phyloP scores from a whole-genome alignment of 2,113 vertebrate genomes.

The Rhizomys pruinosus region DNA sequence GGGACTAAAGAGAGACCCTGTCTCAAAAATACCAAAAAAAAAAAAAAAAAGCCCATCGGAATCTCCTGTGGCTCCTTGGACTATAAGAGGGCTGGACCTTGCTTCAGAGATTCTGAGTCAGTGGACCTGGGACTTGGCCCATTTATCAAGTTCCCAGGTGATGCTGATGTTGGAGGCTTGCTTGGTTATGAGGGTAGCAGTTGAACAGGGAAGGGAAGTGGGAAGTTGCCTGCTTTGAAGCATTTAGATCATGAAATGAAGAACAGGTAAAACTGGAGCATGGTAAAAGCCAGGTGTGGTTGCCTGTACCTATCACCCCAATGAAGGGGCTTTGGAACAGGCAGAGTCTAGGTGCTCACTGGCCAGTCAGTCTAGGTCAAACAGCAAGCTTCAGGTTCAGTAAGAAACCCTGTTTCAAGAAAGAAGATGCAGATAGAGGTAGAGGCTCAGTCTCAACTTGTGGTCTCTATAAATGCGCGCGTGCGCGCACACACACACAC shows the following conservation, averaged over 20 bases:
- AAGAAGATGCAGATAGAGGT: neutral
- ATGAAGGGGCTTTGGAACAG: neutral
- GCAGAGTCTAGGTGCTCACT: neutral
- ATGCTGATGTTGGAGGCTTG: too few relatives aligned
- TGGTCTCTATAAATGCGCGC: too few relatives aligned
- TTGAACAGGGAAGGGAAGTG: neutral
- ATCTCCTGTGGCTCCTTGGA: neutral
- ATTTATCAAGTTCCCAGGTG: neutral
- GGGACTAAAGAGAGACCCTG: too few relatives aligned
- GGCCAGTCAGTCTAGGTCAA: neutral
- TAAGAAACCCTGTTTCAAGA: neutral
- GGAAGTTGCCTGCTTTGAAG: neutral
- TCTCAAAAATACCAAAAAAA: too few relatives aligned
- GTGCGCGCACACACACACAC: too few relatives aligned
- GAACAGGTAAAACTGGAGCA: neutral
- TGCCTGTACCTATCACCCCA: too few relatives aligned
- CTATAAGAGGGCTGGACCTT: too few relatives aligned
- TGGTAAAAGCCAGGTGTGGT: neutral
- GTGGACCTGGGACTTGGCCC: neutral
- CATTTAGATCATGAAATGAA: too few relatives aligned
- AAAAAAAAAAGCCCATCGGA: neutral
- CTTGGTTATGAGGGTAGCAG: neutral
- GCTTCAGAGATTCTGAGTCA: neutral
- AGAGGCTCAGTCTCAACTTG: too few relatives aligned
- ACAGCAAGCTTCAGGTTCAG: too few relatives aligned